Conservation (phyloP, 2,888 invertebrate genomes). For the Cryptocephalus moraei region DNA sequence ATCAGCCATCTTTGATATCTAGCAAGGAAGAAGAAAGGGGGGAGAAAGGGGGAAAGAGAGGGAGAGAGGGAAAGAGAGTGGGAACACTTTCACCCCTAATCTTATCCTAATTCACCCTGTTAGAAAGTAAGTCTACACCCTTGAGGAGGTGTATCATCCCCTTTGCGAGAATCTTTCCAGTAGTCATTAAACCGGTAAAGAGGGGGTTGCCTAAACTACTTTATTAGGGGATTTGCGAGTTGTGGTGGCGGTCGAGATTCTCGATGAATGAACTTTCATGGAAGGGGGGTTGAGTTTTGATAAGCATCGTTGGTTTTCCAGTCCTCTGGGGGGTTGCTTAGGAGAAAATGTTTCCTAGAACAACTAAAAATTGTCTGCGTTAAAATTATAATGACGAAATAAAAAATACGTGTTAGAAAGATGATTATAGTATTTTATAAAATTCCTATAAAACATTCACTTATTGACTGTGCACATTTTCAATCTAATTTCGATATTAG, state of each 20-base stretch:
- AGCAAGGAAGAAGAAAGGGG: slow-evolving; percentile 25
- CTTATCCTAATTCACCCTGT: slow-evolving; percentile 28
- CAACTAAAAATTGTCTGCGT: no score
- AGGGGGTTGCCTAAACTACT: slow-evolving; percentile 10
- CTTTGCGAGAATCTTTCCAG: background rate
- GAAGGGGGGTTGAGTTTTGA: background rate
- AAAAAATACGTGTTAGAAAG: no score
- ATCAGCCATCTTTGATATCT: slow-evolving; percentile 32
- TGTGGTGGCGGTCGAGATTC: slow-evolving; percentile 1
- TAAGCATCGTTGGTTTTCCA: background rate
- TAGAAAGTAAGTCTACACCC: slow-evolving; percentile 30
- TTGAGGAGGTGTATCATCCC: slow-evolving; percentile 13
- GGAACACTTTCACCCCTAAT: background rate
- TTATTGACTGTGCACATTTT: no score
- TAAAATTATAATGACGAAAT: no score
- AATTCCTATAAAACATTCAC: no score
- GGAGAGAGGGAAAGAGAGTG: background rate
- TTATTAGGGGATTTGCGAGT: slow-evolving; percentile 13
- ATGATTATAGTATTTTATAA: no score
- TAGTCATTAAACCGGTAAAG: background rate
- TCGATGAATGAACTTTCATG: background rate
- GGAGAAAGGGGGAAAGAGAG: slow-evolving; percentile 5
- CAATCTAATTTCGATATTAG: no score
- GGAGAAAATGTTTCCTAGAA: no score
- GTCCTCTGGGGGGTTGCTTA: no score